A percentile compares a stretch with the other conserved stretches of the same genome.
Conservation (phyloP, 2,888 invertebrate species). For the Sepiola atlantica region DNA sequence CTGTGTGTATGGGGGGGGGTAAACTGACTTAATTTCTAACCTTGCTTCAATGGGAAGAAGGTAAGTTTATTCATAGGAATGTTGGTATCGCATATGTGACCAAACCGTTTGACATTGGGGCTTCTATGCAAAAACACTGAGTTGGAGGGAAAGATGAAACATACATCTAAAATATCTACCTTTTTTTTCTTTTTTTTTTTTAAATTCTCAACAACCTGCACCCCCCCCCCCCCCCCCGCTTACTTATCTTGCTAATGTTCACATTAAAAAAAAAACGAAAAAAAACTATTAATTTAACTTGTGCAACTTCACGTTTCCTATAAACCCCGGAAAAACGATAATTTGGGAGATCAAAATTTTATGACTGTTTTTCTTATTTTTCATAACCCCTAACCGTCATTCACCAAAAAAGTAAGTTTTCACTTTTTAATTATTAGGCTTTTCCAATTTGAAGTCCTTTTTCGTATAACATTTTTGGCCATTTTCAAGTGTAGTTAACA, state of each 20-base stretch:
- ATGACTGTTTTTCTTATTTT: too few species aligned
- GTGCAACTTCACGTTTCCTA: background rate
- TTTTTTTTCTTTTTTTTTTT: background rate
- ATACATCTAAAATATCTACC: too few species aligned
- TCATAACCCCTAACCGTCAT: too few species aligned
- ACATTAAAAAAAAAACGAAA: background rate
- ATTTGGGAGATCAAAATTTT: background rate
- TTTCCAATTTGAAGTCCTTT: too few species aligned
- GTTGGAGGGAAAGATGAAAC: background rate
- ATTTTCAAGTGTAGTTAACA: too few species aligned
- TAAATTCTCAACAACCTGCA: background rate
- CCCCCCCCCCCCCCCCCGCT: background rate
- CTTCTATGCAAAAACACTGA: background rate
- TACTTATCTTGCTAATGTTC: background rate
- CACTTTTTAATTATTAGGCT: too few species aligned
- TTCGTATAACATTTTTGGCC: too few species aligned
- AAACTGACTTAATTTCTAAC: too few species aligned
- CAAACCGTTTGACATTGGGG: background rate
- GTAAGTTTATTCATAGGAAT: background rate
- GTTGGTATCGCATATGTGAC: background rate
- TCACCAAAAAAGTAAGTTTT: too few species aligned
- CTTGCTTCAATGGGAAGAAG: too few species aligned
- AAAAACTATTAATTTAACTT: too few species aligned
- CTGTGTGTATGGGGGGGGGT: too few species aligned
- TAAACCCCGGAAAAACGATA: background rate